Conservation (phyloP, 2,888 invertebrate species). For the Graphium colonna region DNA sequence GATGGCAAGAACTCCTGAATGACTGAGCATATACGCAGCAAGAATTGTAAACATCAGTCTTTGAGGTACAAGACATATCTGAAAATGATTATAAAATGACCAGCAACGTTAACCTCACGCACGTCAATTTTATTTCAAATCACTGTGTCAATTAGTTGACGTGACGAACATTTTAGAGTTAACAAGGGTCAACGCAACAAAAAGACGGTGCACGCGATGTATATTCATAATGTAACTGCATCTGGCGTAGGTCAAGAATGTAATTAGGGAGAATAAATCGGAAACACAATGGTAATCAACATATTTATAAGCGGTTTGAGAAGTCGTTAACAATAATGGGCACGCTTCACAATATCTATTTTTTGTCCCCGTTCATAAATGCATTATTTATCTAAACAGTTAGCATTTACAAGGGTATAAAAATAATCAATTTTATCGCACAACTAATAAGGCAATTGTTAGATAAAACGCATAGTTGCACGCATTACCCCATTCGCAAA, state of each 20-base stretch:
- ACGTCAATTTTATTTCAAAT: constrained; percentile 41
- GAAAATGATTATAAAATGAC: neutral
- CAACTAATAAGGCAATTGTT: no score
- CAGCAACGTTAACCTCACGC: neutral
- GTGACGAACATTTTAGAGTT: constrained; percentile 40
- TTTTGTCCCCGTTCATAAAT: neutral
- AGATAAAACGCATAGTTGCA: no score
- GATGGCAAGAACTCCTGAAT: no score
- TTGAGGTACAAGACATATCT: no score
- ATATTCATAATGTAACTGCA: constrained; percentile 5
- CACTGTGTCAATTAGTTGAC: constrained; percentile 54
- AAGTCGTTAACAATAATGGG: neutral
- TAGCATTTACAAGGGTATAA: no score
- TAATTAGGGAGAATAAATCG: constrained; percentile 4
- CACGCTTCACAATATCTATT: neutral
- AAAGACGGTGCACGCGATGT: constrained; percentile 7
- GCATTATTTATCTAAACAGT: neutral
- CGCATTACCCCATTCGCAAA: no score
- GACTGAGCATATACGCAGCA: no score
- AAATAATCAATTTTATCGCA: no score
- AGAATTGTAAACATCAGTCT: no score
- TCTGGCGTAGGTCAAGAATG: constrained; percentile 17
- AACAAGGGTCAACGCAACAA: constrained; percentile 36
- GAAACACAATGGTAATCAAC: neutral
- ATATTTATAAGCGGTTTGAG: neutral